These are phyloP conservation scores for Drosophila falleni DNA, from an alignment of 2,888 invertebrate genomes.

Conservation along the genomic window DNA sequence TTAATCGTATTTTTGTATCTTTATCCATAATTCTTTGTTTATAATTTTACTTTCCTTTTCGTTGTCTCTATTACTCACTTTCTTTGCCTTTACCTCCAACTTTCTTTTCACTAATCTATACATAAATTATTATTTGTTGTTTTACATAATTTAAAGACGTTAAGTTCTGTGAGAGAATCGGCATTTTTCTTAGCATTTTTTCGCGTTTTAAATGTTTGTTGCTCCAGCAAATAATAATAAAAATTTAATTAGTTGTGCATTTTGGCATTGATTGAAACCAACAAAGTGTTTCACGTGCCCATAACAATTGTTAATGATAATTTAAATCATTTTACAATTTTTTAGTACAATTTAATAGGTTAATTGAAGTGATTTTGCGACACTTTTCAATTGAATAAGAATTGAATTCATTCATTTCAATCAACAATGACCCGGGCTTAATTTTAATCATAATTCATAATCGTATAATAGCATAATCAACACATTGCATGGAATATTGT, in stretches of 20 bases:
- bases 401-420: slow-evolving; percentile 40
- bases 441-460: slow-evolving; percentile 63
- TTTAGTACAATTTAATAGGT: slow-evolving; percentile 23
- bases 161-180: not conserved
- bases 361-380: slow-evolving; percentile 39
- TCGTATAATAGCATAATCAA: slow-evolving; percentile 66
- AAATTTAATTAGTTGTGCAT: slow-evolving; percentile 21
- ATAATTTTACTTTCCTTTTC: no score
- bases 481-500: slow-evolving; percentile 49
- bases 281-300: slow-evolving; percentile 18
- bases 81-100: no score
- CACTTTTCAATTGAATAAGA: slow-evolving; percentile 46
- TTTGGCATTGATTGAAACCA: slow-evolving; percentile 24
- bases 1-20: no score
- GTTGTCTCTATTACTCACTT: no score
- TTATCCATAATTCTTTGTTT: no score
- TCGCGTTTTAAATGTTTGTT: slow-evolving; percentile 13
- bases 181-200: slow-evolving; percentile 12
- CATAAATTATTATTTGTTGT: no score
- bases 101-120: no score
- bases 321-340: slow-evolving; percentile 50
- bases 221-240: slow-evolving; percentile 23
- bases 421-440: slow-evolving; percentile 26
- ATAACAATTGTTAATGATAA: slow-evolving; percentile 42
- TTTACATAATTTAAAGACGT: no score